Base-by-base conservation (phyloP, 1,140 invertebrate species). In the Cephus cinctus region DNA sequence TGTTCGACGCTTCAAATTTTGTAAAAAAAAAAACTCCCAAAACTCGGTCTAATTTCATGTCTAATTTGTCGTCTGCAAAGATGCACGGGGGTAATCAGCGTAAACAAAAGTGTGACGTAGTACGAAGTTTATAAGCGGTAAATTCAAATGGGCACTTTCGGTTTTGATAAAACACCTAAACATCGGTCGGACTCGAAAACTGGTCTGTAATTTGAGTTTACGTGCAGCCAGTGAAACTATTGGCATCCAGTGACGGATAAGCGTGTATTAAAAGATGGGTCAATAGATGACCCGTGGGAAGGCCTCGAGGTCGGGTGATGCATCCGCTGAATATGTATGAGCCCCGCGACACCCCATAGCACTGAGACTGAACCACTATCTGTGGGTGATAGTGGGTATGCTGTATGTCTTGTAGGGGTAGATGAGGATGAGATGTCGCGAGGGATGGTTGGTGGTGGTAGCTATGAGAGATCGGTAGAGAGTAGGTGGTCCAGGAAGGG, bases 241-340 rank as follows among this genome's bases (percentile, higher is more conserved):
- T 40, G 72, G 47, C 14, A 39, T 23, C 23, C 22, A 44, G 35
- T 41, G 49, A 53, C 48, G 56, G n/a, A n/a, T n/a, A n/a, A n/a
- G n/a, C n/a, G n/a, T n/a, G n/a, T n/a, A n/a, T n/a, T n/a, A n/a
- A 57, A 64, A 55, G 58, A 47, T 61, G 50, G 63, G 73, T 70
- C 71, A 76, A 75, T 76, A 74, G 69, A 71, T 75, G 65, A 67
- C 60, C 69, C 54, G 56, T 61, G 58, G 43, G 42, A 35, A 42
- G 43, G 45, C 50, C 43, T 36, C 51, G 63, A 66, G 61, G 65
- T 65, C 58, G 65, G 59, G 63, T 69, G 72, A 71, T 73, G 71
- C 68, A 73, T 71, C 54, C 61, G 54, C 59, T 76, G 73, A 76
- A 75, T 76, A 76, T 76, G 74, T 73, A 76, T 76, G 74, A 75